Percentiles rank a stretch among this genome's conserved stretches.
Evolutionary conservation across 2,797 vertebrate species (phyloP).

Genomic region (Falco naumanni): DNA sequence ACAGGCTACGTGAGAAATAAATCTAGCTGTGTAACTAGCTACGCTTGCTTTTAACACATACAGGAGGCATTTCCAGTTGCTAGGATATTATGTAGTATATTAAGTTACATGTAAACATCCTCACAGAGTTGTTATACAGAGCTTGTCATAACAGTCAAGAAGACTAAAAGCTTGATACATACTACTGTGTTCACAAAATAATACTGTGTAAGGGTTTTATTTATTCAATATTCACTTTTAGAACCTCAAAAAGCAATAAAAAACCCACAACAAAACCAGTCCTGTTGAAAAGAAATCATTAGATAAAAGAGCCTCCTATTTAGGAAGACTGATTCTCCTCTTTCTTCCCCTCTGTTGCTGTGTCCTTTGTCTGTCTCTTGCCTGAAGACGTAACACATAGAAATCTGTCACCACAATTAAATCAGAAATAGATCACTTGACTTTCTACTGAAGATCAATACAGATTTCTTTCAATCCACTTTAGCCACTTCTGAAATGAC

Average conservation of each 20-base stretch:
- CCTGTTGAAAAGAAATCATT: not conserved
- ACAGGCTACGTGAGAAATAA: slow-evolving; percentile 46
- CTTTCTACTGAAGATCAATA: slow-evolving; percentile 23
- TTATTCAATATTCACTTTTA: not conserved
- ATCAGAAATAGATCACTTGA: slow-evolving; percentile 48
- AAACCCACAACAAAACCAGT: not conserved
- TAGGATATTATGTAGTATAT: slow-evolving; percentile 55
- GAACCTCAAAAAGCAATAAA: not conserved
- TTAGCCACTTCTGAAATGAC: not conserved
- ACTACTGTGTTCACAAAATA: slow-evolving; percentile 24
- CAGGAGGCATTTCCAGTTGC: slow-evolving; percentile 59
- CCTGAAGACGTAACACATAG: not conserved
- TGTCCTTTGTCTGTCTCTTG: not conserved
- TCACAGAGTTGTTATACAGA: slow-evolving; percentile 16
- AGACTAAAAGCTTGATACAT: slow-evolving; percentile 24
- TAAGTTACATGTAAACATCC: slow-evolving; percentile 66
- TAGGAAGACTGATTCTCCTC: not conserved
- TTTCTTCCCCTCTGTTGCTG: not conserved
- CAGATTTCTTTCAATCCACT: not conserved
- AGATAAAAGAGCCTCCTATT: not conserved
- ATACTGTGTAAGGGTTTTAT: not conserved
- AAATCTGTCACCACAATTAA: slow-evolving; percentile 22
- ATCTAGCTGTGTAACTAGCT: slow-evolving; percentile 46
- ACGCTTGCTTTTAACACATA: slow-evolving; percentile 55
- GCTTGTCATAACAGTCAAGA: slow-evolving; percentile 14